Conservation (phyloP, 2,113 vertebrate species). For the Fulica atra region DNA sequence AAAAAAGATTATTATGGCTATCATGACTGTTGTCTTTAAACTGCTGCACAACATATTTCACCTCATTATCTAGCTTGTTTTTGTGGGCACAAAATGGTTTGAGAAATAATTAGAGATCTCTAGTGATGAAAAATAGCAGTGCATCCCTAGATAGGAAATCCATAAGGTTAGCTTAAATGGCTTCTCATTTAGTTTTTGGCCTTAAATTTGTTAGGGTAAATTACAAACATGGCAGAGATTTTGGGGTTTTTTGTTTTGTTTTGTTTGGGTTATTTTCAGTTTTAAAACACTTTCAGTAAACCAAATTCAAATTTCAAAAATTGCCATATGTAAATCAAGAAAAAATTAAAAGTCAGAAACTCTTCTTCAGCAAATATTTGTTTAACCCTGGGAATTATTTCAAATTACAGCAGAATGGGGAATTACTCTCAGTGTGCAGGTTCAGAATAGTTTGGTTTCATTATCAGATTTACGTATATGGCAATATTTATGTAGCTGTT, state of each 20-base stretch:
- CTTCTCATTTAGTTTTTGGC: not conserved
- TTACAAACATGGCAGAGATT: not conserved
- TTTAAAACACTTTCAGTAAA: not conserved
- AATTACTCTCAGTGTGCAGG: not conserved
- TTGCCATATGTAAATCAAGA: not conserved
- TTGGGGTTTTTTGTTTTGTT: rapidly evolving
- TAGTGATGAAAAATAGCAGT: not conserved
- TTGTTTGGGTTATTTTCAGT: not conserved
- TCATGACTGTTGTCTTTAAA: not conserved
- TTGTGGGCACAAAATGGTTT: not conserved
- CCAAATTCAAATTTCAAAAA: not conserved
- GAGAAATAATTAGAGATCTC: not conserved
- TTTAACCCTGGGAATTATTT: not conserved
- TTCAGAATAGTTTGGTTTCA: not conserved
- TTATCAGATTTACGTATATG: not conserved
- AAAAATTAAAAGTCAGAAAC: not conserved
- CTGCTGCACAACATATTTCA: not conserved
- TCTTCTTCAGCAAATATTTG: not conserved
- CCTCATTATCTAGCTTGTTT: not conserved
- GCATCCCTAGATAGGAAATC: not conserved
- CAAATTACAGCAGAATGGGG: not conserved
- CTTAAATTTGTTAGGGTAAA: not conserved
- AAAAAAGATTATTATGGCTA: not conserved
- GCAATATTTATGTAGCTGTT: not conserved
- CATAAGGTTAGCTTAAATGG: not conserved